A percentile compares a stretch with the other conserved stretches of the same genome.
These are phyloP conservation scores for Elaphurus davidianus DNA, from an alignment of 2,113 vertebrate genomes.

Conservation along the genomic window DNA sequence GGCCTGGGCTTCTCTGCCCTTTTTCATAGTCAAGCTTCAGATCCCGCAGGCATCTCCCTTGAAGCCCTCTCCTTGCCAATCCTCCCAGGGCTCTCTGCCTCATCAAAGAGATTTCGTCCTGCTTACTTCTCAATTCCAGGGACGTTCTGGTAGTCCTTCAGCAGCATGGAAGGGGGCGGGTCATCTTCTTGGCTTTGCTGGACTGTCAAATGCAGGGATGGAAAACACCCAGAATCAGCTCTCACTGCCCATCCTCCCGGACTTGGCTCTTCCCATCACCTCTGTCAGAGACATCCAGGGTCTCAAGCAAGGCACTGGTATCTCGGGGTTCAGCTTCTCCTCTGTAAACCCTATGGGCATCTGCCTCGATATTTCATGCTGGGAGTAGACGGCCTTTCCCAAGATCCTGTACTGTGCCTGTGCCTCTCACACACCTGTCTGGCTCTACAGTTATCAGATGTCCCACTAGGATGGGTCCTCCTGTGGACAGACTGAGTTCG, in stretches of 20 bases:
- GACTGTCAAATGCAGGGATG: constrained; percentile 73
- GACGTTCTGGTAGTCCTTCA: constrained; percentile 86
- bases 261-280: neutral
- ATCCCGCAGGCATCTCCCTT: neutral
- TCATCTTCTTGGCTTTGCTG: constrained; percentile 87
- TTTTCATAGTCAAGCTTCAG: neutral
- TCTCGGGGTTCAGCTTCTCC: neutral
- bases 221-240: constrained; percentile 27
- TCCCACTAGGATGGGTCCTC: neutral
- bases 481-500: neutral
- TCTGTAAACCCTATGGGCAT: neutral
- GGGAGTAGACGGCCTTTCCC: neutral
- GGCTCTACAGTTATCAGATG: neutral
- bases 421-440: neutral
- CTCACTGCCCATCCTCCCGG: neutral
- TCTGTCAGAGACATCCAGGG: neutral
- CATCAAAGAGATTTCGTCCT: neutral
- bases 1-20: neutral
- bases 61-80: neutral
- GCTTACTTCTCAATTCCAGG: constrained; percentile 84
- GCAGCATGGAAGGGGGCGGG: constrained; percentile 85
- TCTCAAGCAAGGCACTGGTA: neutral
- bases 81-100: neutral
- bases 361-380: neutral
- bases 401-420: neutral